phyloP scores from a whole-genome alignment of 1,140 invertebrate species.

The Oncopeltus fasciatus region DNA sequence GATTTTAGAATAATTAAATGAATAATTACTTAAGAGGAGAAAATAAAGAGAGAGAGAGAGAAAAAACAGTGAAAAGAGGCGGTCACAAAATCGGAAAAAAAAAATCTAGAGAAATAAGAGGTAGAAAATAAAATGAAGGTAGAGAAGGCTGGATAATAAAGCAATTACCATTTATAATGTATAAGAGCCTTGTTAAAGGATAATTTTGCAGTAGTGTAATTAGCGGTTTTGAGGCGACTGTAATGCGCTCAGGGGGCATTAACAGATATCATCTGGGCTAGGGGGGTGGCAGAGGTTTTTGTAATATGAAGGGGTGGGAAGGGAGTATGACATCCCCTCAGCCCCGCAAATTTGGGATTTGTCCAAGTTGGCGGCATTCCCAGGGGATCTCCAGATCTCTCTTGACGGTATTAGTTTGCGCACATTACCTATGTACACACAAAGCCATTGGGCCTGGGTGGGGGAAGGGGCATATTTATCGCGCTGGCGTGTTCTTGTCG shows the following conservation, averaged over 20 bases:
- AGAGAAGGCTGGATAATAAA: constrained; percentile 4
- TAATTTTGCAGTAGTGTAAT: constrained; percentile 6
- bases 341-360: background rate
- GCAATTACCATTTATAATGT: constrained; percentile 6
- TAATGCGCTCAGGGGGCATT: constrained; percentile 4
- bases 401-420: background rate
- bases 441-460: no score
- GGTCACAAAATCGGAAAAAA: no score
- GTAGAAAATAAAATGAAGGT: background rate
- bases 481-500: no score
- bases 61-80: no score
- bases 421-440: no score
- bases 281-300: background rate
- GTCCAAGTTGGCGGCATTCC: background rate
- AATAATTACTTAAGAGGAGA: no score
- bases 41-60: no score
- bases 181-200: background rate
- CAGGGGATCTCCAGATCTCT: no score
- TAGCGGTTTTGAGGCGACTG: background rate
- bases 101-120: constrained; percentile 5
- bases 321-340: background rate
- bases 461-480: no score
- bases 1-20: no score
- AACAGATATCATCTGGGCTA: constrained; percentile 12
- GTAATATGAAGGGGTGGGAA: background rate